Evolutionary conservation across 2,113 vertebrate genomes (phyloP).

Genomic region (Opisthocomus hoazin): DNA sequence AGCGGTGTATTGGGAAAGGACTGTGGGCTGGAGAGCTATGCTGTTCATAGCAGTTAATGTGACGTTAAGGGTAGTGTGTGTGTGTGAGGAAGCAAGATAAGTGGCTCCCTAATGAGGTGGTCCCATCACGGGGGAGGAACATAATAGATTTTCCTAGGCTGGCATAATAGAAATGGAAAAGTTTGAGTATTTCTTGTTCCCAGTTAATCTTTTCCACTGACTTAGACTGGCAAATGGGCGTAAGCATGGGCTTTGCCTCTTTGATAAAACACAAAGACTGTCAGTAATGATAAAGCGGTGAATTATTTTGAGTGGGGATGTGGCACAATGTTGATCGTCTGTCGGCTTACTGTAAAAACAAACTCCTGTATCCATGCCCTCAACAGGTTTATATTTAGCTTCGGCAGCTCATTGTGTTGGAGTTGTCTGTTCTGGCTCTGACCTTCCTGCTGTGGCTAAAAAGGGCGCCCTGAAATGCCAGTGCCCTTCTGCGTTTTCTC

Average conservation of each 20-base stretch:
- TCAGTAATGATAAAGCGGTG: background rate
- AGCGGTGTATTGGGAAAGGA: background rate
- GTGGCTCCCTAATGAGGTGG: background rate
- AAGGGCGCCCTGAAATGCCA: constrained; percentile 20
- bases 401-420: constrained; percentile 22
- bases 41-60: background rate
- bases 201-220: background rate
- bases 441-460: constrained; percentile 43
- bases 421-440: constrained; percentile 8
- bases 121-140: background rate
- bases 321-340: background rate
- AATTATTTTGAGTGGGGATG: constrained; percentile 16
- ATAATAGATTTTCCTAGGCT: background rate
- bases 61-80: background rate
- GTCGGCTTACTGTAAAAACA: constrained; percentile 20
- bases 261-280: constrained; percentile 22
- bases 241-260: background rate
- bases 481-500: background rate
- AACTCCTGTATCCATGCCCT: background rate
- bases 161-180: constrained; percentile 1
- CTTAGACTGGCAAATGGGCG: background rate
- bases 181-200: background rate
- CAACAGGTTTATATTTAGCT: background rate
- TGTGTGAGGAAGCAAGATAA: background rate
- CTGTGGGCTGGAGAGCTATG: background rate